Base-by-base conservation (phyloP, 1,140 invertebrate species). In the Chironomus tepperi region DNA sequence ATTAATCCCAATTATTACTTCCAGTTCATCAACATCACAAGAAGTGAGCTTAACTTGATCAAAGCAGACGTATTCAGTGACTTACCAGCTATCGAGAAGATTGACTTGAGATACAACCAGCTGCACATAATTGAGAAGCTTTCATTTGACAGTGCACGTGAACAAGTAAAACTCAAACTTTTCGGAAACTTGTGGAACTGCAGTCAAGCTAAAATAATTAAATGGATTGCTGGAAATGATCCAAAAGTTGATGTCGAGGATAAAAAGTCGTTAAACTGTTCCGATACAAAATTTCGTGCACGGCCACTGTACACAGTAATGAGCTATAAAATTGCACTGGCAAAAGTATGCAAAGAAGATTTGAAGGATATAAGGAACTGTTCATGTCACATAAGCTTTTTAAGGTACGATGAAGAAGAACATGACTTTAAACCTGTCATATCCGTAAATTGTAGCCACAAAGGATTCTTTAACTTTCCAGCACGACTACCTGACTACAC, bases 151-250 rank as follows among this genome's bases (percentile, higher is more conserved):
- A 34, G 5, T 34, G 24, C 24, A 34, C 24, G 24, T 34, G 24
- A 34, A 5, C 65, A 70, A 6, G 65, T 70, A 19, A 16, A 70
- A 8, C 7, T 70, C n/a, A 18, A 70, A 5, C 18, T 70, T 7
- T 70, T 18, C 19, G 65, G 65, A 6, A 70, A 70, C 18, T 70
- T 70, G 18, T 70, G 65, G 65, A 70, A 70, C 18, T 70, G 65
- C 18, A 70, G 47, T 57, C 47, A 57, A 57, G 47, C 65, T 21
- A 70, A 21, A 19, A 70, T 8, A 18, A 18, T 70, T 5, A 70
- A 70, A 70, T 70, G 65, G 65, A 70, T 70, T 21, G 65, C 19
- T 19, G 16, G 16, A 15, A 8, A 10, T 21, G 65, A 70, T 19
- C 18, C 18, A 70, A 18, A 70, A 19, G n/a, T 18, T 70, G 65